Base-by-base conservation (phyloP, 1,140 invertebrate genomes). In the Delia radicum region DNA sequence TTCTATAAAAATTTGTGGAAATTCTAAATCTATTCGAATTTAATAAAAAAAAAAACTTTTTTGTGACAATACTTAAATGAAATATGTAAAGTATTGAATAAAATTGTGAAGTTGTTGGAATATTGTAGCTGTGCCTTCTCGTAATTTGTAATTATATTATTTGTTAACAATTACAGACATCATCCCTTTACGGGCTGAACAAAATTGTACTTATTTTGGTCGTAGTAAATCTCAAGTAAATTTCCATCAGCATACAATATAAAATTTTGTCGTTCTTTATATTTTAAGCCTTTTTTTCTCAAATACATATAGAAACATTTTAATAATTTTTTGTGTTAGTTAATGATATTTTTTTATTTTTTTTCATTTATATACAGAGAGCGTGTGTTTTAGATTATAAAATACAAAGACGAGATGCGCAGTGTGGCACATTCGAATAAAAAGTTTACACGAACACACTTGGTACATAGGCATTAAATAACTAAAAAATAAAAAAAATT, bases 391-490 rank as follows among this genome's bases (percentile, higher is more conserved):
- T 55, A 55, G 48, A n/a, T 55, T 55, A 55, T 55, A 67, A 67
- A 67, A 67, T 31, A 69, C 65, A 69, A 69, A 69, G 65, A 69
- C 65, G 65, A 69, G 65, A 69, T 69, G 65, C 65, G 29, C 65
- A 69, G 65, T 69, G 29, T 33, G 29, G 65, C 65, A 69, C 65
- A 69, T 37, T 55, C 10, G 48, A 8, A 42, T 24, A 55, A 18
- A 42, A 42, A 10, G 18, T 21, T 5, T 21, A 55, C 5, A 21
- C 8, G 8, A 55, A 55, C 18, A 55, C 18, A 55, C n/a, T n/a
- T n/a, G n/a, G n/a, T n/a, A n/a, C n/a, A n/a, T n/a, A n/a, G n/a
- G n/a, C n/a, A n/a, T n/a, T n/a, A 55, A 24, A 24, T 18, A 55
- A 55, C 18, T 55, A 55, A 18, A 55, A 55, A 55, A n/a, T 55